phyloP scores from a whole-genome alignment of 2,113 vertebrate genomes.

The Herpailurus yagouaroundi region DNA sequence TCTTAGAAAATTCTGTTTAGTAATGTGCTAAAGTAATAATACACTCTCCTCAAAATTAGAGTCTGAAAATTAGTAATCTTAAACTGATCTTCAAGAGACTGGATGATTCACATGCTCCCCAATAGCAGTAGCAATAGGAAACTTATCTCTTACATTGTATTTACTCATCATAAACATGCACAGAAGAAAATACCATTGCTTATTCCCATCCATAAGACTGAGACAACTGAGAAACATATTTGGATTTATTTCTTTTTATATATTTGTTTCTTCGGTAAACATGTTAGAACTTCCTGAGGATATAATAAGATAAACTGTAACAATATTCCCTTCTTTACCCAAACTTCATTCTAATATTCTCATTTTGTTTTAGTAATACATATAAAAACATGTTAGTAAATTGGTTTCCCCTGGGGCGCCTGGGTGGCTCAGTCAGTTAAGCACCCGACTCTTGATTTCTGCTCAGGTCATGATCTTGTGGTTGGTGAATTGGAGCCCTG shows the following conservation, averaged over 20 bases:
- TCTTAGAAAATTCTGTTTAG: not conserved
- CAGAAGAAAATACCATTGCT: not conserved
- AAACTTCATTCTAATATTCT: not conserved
- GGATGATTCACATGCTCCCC: not conserved
- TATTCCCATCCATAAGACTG: not conserved
- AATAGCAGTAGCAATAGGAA: not conserved
- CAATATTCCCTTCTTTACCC: not conserved
- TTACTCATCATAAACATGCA: not conserved
- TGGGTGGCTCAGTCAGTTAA: too few species aligned
- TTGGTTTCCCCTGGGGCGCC: too few species aligned
- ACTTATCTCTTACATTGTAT: not conserved
- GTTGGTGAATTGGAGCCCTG: too few species aligned
- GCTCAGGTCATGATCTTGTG: too few species aligned
- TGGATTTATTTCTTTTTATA: not conserved
- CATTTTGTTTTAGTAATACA: not conserved
- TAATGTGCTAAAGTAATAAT: not conserved
- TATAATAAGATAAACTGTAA: not conserved
- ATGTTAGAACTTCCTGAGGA: not conserved
- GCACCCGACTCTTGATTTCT: too few species aligned
- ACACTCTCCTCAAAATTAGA: not conserved
- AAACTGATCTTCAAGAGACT: not conserved
- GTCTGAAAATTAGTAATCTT: not conserved
- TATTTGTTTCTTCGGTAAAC: not conserved
- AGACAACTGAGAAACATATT: not conserved
- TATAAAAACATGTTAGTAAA: not conserved